These are phyloP conservation scores for Alcedo atthis DNA, from an alignment of 2,797 vertebrate genomes.

Conservation along the genomic window DNA sequence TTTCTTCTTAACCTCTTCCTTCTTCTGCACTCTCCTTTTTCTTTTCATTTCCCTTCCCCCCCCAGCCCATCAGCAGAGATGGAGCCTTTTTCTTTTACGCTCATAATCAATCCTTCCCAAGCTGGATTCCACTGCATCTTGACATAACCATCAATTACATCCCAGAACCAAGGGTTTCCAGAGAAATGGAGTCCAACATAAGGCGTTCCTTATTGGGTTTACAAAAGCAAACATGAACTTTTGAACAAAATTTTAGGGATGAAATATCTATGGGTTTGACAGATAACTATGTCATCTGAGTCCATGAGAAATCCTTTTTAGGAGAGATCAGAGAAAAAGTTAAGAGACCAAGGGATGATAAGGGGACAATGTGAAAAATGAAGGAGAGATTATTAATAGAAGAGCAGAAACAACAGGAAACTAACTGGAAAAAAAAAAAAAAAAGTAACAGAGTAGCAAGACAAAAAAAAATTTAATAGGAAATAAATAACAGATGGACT, in stretches of 20 bases:
- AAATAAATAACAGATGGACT: slow-evolving; percentile 26
- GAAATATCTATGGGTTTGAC: background rate
- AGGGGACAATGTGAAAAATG: background rate
- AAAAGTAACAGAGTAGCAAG: background rate
- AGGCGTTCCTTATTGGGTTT: slow-evolving; percentile 56
- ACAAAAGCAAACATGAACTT: slow-evolving; percentile 52
- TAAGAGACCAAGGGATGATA: background rate
- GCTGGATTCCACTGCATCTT: slow-evolving; percentile 55
- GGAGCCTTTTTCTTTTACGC: slow-evolving; percentile 54
- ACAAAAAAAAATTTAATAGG: background rate
- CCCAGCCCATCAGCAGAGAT: background rate
- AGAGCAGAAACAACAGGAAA: slow-evolving; percentile 12
- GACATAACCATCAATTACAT: slow-evolving; percentile 68
- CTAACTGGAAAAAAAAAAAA: background rate
- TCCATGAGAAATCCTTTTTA: background rate
- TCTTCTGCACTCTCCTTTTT: background rate
- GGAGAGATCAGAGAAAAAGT: slow-evolving; percentile 18
- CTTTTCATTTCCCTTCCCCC: slow-evolving; percentile 28
- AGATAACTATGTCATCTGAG: background rate
- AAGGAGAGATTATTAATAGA: background rate
- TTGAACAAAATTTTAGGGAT: slow-evolving; percentile 27
- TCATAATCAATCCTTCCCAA: slow-evolving; percentile 58
- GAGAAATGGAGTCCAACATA: slow-evolving; percentile 8
- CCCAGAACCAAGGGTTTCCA: slow-evolving; percentile 25
- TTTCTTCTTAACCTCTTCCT: background rate